Evolutionary conservation across 2,888 invertebrate species (phyloP), one percentile per base, ranked within the genome.

Genomic region (Selenia dentaria): DNA sequence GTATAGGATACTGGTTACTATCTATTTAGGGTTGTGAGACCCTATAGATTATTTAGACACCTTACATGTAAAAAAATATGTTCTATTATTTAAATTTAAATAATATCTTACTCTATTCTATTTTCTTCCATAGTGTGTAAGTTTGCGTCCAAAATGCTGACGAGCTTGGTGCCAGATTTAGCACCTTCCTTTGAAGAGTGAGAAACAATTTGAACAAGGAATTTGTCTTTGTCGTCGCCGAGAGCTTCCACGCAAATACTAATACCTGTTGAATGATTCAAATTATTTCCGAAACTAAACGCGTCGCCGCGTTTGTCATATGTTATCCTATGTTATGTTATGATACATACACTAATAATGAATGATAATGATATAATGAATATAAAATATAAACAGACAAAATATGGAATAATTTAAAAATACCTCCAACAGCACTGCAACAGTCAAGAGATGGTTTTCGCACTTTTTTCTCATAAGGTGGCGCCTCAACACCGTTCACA

Each of bases 71-170:
- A n/a, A n/a, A n/a, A n/a, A n/a, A n/a, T n/a, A n/a, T n/a, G n/a
- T n/a, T n/a, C n/a, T n/a, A n/a, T n/a, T n/a, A n/a, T n/a, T n/a
- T n/a, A n/a, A n/a, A n/a, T n/a, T n/a, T n/a, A n/a, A n/a, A n/a
- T n/a, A n/a, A n/a, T 22, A 25, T 46, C 79, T 83, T 70, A 92
- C 92, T 92, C 92, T 22, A 80, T 87, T 77, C 93, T 88, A 62
- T 93, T 93, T 72, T 94, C 94, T 84, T 94, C 93, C 72, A 94
- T 84, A 8, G 93, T 94, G 55, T 93, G 93, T 39, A 94, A 81
- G 62, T 93, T 91, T 50, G 84, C 79, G 57, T 93, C 92, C 47
- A 92, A 75, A 73, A 93, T 93, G 57, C 92, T 89, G 35, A 93
- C 91, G 44, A 94, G 83, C 59, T 92, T 92, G 6, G 93, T 91